Base-by-base conservation (phyloP, 2,113 vertebrate genomes). In the Hypomesus transpacificus region DNA sequence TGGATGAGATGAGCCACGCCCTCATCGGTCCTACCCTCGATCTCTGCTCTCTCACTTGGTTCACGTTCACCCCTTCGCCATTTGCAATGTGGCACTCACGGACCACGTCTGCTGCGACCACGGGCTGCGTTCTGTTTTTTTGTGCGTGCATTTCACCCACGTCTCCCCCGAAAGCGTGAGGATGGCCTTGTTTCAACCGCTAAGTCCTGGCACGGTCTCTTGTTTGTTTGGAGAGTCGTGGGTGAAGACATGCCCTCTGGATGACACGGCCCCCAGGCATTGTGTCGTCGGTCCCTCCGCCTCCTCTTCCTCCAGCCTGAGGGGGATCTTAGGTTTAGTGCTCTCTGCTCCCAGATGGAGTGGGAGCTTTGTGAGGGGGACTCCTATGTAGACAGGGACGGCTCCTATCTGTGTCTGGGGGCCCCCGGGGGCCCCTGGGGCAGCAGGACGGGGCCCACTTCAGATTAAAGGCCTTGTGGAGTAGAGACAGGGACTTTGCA, bases 131-230 rank as follows among this genome's bases (percentile, higher is more conserved):
- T 17, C 66, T 78, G 74, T 73, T 60, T 73, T 73, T 60, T 73
- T 80, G 76, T 69, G 28, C 51, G 34, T 57, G 13, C 75, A 53
- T 78, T 83, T 66, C 74, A 74, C 65, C 34, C 34, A 34, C 64
- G 69, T 61, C 81, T 63, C 77, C 78, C 78, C 69, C 69, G 63
- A 68, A 64, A 31, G 50, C 46, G 20, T 16, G 39, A 57, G 66
- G 39, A 75, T 70, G 59, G 81, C 46, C 79, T 64, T 74, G 81
- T 80, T 57, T 54, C 70, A 77, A 83, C 80, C 68, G 53, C 79
- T 24, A 61, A 24, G 60, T 52, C 70, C 18, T 57, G 52, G 24
- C 28, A 75, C 69, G 34, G 59, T 76, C 65, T 74, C 71, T 66
- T 63, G 67, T 78, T 66, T 76, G 68, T 74, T 70, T 74, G 61